Evolutionary conservation across 2,888 invertebrate genomes (phyloP).

Genomic region (Idaea biselata): DNA sequence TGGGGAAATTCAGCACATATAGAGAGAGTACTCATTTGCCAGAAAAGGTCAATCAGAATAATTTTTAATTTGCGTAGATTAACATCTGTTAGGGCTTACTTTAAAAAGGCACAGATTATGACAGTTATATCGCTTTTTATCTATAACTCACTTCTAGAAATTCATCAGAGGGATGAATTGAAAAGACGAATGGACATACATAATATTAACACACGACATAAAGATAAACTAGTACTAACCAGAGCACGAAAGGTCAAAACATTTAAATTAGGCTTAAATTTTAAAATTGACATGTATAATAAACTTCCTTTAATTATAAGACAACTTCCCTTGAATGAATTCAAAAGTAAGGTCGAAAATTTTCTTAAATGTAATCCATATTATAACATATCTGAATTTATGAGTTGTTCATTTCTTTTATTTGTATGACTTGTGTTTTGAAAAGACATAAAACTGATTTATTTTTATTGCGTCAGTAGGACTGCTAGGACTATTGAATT

Average conservation of each 20-base stretch:
- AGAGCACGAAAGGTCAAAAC: background rate
- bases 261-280: background rate
- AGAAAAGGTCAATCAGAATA: background rate
- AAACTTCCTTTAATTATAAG: background rate
- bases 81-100: background rate
- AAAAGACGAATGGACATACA: background rate
- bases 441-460: background rate
- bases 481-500: too few relatives aligned
- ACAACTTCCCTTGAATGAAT: background rate
- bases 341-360: background rate
- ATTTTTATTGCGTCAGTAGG: too few relatives aligned
- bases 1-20: slow-evolving; percentile 6
- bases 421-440: background rate
- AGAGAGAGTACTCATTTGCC: slow-evolving; percentile 1
- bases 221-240: background rate
- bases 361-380: background rate
- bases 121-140: background rate
- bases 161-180: background rate
- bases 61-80: background rate
- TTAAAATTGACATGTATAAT: background rate
- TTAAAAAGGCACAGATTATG: background rate
- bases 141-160: background rate
- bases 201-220: background rate
- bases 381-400: background rate
- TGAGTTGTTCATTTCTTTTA: background rate